Base-by-base conservation (phyloP, 2,888 invertebrate species). In the Caenorhabditis sulstoni region DNA sequence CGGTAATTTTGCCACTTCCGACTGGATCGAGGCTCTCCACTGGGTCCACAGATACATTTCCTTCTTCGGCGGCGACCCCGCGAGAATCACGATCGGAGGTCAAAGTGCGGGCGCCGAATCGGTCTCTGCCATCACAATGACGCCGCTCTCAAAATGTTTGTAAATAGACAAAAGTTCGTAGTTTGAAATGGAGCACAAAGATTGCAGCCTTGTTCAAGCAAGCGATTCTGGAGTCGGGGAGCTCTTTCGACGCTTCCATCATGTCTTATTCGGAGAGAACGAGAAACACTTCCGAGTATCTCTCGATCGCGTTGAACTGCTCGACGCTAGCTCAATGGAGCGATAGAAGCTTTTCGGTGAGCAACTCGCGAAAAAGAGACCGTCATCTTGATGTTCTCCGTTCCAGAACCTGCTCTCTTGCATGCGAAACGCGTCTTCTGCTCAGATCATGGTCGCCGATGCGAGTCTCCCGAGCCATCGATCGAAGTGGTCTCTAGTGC, bases 11-110 rank as follows among this genome's bases (percentile, higher is more conserved):
- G 58, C 58, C 41, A 44, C 58, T 14, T 58, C 44, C 14, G 58
- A 58, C 44, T 44, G 44, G 44, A 58, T 58, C 23, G 58, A 58
- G 39, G 39, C 57, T 14, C 55, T 55, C 16, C 14, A 55, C 23
- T 58, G 58, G 58, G 58, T 58, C 22, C 41, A 44, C n/a, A 44
- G 44, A 44, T 58, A 58, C 58, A 44, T 44, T 58, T 44, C 44
- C 16, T 41, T 55, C 18, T 55, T 55, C 18, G 55, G 55, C 9
- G 55, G 55, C 16, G 55, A 55, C n/a, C 55, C 55, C 8, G 16
- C 29, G 18, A 35, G 55, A 55, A 37, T 55, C 35, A 55, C 55
- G 35, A 55, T 55, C 18, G 55, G 55, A 55, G 55, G 55, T 37
- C 55, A 55, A 14, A 55, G 55, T 55, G 55, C 55, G 16, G 55